phyloP scores from a whole-genome alignment of 2,797 vertebrate genomes.

The Chaetophractus vellerosus region DNA sequence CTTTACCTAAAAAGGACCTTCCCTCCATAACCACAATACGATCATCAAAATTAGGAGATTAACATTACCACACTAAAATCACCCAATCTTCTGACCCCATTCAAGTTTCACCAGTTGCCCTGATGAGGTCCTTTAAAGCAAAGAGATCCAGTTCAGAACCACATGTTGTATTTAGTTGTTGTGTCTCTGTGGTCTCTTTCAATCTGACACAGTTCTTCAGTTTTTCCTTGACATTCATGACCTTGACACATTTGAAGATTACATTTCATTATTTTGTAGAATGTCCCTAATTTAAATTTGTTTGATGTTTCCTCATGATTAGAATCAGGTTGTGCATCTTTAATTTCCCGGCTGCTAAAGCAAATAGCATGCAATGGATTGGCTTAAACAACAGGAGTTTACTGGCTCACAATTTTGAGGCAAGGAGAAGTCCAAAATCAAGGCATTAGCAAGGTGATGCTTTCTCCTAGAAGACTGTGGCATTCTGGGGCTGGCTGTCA shows the following conservation, averaged over 20 bases:
- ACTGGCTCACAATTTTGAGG: too few species aligned
- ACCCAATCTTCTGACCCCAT: not conserved
- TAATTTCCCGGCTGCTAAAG: too few species aligned
- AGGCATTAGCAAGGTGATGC: too few species aligned
- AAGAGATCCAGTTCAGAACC: constrained; percentile 8
- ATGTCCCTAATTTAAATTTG: not conserved
- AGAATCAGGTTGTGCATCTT: not conserved
- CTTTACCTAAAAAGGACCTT: not conserved
- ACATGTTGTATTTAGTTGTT: not conserved
- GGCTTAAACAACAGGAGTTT: too few species aligned
- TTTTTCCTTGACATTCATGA: constrained; percentile 2
- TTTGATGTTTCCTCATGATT: constrained; percentile 19
- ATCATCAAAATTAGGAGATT: not conserved
- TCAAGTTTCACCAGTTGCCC: not conserved
- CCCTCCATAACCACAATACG: not conserved
- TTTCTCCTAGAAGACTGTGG: too few species aligned
- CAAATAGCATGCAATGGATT: too few species aligned
- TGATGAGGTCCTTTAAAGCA: not conserved
- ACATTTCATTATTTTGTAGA: constrained; percentile 4
- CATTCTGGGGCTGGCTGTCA: too few species aligned
- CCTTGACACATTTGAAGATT: constrained; percentile 2
- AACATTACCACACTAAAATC: not conserved
- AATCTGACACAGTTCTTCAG: constrained; percentile 28
- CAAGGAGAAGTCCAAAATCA: too few species aligned
- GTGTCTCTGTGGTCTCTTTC: not conserved